phyloP scores from a whole-genome alignment of 2,888 invertebrate species.

The Xanthia togata region DNA sequence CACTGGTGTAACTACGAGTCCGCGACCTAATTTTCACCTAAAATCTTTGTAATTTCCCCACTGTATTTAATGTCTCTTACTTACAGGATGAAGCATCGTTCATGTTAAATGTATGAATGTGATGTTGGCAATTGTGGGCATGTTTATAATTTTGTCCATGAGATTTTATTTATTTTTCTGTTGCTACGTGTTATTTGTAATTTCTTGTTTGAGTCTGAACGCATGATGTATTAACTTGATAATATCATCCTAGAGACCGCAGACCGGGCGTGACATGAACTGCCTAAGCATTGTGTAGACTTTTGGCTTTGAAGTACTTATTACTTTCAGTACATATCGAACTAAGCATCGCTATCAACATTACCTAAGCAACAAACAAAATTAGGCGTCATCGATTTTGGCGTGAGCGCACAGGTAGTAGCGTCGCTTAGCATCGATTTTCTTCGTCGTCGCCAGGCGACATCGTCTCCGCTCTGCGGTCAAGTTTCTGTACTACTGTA shows the following conservation, averaged over 20 bases:
- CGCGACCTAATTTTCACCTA: not conserved
- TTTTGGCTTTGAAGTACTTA: conserved; percentile 23
- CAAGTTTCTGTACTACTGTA: conserved; percentile 47
- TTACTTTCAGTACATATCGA: conserved; percentile 52
- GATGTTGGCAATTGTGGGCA: conserved; percentile 59
- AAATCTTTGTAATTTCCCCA: conserved; percentile 7
- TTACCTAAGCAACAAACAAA: conserved; percentile 35
- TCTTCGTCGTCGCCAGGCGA: conserved; percentile 28
- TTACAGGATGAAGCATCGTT: conserved; percentile 28
- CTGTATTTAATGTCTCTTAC: conserved; percentile 4
- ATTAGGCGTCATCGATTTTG: conserved; percentile 40
- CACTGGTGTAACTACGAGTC: no score
- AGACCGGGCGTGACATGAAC: conserved; percentile 61
- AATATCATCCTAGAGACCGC: conserved; percentile 62
- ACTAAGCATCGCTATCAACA: conserved; percentile 59
- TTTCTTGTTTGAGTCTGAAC: conserved; percentile 86
- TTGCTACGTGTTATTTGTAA: conserved; percentile 76
- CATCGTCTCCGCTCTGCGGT: conserved; percentile 62
- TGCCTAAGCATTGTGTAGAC: conserved; percentile 53
- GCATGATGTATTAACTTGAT: conserved; percentile 77
- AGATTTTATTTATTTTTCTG: conserved; percentile 65
- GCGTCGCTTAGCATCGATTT: conserved; percentile 58
- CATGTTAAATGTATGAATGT: conserved; percentile 55
- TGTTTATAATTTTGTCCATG: conserved; percentile 60
- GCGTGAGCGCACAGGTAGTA: conserved; percentile 41